phyloP scores from a whole-genome alignment of 2,113 vertebrate genomes.

The Alethe diademata region DNA sequence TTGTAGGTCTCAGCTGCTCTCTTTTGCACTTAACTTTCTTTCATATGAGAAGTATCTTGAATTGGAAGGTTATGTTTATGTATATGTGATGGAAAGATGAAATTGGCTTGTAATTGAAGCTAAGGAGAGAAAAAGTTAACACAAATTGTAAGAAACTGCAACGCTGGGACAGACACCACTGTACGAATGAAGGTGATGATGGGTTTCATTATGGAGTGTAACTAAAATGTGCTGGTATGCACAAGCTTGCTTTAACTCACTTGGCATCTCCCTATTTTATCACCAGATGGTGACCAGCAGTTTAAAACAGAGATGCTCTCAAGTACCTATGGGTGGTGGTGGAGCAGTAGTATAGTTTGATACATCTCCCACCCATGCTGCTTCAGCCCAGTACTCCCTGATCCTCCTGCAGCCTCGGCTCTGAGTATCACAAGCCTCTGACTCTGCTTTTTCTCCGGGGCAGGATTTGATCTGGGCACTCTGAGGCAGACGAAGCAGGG shows the following conservation, averaged over 20 bases:
- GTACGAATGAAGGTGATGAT: background rate
- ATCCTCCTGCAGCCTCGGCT: background rate
- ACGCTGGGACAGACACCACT: background rate
- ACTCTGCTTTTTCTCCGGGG: constrained; percentile 55
- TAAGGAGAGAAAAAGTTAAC: background rate
- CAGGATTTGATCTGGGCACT: constrained; percentile 59
- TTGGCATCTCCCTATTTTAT: background rate
- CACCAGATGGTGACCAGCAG: background rate
- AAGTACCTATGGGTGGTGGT: background rate
- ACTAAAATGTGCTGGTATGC: background rate
- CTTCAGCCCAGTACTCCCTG: background rate
- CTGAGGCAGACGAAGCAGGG: constrained; percentile 57
- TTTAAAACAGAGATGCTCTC: constrained; percentile 6
- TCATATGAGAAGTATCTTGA: background rate
- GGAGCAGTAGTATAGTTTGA: background rate
- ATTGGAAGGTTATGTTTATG: background rate
- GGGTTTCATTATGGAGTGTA: background rate
- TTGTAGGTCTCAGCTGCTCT: background rate
- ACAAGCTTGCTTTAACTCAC: background rate
- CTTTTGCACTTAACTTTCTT: background rate
- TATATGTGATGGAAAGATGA: background rate
- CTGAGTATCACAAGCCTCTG: constrained; percentile 28
- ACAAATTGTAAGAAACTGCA: background rate
- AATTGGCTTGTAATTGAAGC: background rate
- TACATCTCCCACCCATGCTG: background rate